Evolutionary conservation across 2,113 vertebrate species (phyloP).

Genomic region (Syrrhaptes paradoxus): DNA sequence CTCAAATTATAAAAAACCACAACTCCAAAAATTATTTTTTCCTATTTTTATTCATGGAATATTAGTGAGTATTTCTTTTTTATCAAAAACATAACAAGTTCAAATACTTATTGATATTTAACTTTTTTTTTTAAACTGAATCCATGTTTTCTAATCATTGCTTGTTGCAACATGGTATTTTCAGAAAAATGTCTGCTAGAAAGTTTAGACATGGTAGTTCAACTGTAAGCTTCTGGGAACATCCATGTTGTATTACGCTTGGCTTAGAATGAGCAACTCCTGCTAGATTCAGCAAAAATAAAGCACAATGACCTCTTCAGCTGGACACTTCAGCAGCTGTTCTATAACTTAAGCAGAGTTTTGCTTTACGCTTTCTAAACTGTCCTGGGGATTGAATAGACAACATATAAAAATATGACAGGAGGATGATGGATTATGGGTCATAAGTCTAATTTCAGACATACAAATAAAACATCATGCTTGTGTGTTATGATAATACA

Average conservation of each 20-base stretch:
- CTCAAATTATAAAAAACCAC: background rate
- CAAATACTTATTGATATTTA: background rate
- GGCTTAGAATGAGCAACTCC: constrained; percentile 75
- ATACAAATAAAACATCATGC: constrained; percentile 85
- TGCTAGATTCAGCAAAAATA: constrained; percentile 76
- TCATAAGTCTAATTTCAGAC: constrained; percentile 86
- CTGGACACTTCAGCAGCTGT: constrained; percentile 85
- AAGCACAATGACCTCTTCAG: constrained; percentile 86
- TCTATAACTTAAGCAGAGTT: constrained; percentile 85
- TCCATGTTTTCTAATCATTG: background rate
- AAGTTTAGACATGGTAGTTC: constrained; percentile 77
- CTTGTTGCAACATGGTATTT: background rate
- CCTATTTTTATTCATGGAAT: background rate
- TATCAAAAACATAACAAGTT: background rate
- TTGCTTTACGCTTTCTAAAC: constrained; percentile 79
- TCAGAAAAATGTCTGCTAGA: constrained; percentile 76
- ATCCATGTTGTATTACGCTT: constrained; percentile 80
- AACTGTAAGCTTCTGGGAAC: constrained; percentile 76
- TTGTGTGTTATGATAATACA: constrained; percentile 81
- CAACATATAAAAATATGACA: constrained; percentile 86
- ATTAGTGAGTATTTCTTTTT: background rate
- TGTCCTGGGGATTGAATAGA: constrained; percentile 78
- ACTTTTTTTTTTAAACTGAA: background rate
- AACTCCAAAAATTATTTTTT: background rate
- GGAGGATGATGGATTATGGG: constrained; percentile 86